These are phyloP conservation scores for Syrrhaptes paradoxus DNA, from an alignment of 2,113 vertebrate species.

Conservation along the genomic window DNA sequence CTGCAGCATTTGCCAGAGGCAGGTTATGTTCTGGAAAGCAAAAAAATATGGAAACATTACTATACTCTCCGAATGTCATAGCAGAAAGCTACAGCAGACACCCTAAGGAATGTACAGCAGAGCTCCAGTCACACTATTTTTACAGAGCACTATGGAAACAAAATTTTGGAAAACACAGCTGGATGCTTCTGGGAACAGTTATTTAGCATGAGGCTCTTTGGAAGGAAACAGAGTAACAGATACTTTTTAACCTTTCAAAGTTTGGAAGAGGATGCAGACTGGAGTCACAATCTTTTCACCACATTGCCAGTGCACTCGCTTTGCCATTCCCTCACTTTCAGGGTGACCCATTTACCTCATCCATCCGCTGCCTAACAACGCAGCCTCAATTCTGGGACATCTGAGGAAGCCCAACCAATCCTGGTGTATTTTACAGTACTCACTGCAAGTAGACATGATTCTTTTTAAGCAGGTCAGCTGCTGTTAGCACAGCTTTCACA, in stretches of 20 bases:
- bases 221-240: not conserved
- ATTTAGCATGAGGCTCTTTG: not conserved
- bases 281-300: not conserved
- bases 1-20: conserved; percentile 20
- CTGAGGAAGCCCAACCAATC: not conserved
- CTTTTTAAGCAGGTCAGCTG: not conserved
- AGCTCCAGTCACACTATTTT: conserved; percentile 4
- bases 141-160: not conserved
- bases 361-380: not conserved
- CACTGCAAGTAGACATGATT: not conserved
- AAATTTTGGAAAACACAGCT: conserved; percentile 9
- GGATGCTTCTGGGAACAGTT: conserved; percentile 8
- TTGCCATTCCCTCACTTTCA: not conserved
- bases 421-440: not conserved
- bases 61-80: not conserved
- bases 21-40: conserved; percentile 17
- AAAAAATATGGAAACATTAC: not conserved
- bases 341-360: not conserved
- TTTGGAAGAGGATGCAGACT: not conserved
- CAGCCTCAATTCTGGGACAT: not conserved
- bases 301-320: not conserved
- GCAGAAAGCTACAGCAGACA: conserved; percentile 15
- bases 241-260: not conserved
- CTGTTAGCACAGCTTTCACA: not conserved
- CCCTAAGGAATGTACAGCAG: conserved; percentile 27